Evolutionary conservation across 2,113 vertebrate genomes (phyloP).

Genomic region (Columbina picui): DNA sequence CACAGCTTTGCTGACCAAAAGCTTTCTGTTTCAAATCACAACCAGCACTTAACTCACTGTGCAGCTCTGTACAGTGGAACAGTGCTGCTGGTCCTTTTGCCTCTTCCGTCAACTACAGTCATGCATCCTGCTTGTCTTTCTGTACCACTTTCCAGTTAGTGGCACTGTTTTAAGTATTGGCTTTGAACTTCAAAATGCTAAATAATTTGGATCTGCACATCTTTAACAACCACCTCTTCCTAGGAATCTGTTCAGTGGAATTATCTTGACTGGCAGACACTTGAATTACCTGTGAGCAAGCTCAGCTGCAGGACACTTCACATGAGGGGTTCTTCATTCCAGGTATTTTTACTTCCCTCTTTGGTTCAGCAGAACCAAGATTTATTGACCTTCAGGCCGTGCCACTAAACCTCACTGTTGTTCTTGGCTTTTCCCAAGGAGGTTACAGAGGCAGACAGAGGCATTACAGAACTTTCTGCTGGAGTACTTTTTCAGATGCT

Average conservation of each 20-base stretch:
- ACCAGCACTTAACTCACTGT: neutral
- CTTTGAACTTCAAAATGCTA: neutral
- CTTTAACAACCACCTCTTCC: neutral
- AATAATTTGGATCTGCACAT: neutral
- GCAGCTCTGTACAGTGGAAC: rapidly evolving
- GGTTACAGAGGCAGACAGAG: neutral
- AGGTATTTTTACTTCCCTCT: neutral
- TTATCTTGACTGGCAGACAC: neutral
- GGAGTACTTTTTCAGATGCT: slow-evolving; percentile 45
- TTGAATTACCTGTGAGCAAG: neutral
- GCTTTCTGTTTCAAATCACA: neutral
- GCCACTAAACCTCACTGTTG: neutral
- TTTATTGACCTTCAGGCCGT: slow-evolving; percentile 16
- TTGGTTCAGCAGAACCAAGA: neutral
- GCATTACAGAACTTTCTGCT: neutral
- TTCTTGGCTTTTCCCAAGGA: slow-evolving; percentile 26
- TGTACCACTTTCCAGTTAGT: neutral
- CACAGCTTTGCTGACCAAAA: neutral
- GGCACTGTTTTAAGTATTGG: neutral
- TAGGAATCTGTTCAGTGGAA: neutral
- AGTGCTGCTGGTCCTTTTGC: neutral
- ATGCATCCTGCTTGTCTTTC: neutral
- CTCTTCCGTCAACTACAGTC: neutral
- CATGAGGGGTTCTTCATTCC: neutral
- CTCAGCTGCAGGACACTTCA: neutral